Evolutionary conservation across 1,140 invertebrate genomes (phyloP).

Genomic region (Argopecten irradians): DNA sequence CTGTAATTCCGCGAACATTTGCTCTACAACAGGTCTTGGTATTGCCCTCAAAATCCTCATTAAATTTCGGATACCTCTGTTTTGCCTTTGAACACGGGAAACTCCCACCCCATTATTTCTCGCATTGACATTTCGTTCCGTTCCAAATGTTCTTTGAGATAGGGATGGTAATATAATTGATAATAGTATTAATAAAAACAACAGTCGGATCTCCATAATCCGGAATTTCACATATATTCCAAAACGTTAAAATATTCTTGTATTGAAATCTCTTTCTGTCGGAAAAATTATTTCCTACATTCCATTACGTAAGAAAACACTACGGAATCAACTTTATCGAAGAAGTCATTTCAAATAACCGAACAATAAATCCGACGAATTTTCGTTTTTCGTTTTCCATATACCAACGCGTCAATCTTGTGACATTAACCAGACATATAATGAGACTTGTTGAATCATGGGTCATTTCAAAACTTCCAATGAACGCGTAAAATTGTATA

Average conservation of each 20-base stretch:
- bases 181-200: neutral
- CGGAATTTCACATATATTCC: neutral
- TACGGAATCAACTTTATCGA: neutral
- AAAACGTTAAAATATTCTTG: neutral
- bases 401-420: neutral
- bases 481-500: too few species aligned
- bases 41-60: neutral
- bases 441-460: too few species aligned
- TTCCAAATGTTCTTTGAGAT: neutral
- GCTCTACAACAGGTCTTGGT: neutral
- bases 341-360: neutral
- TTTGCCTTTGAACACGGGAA: neutral
- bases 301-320: neutral
- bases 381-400: neutral
- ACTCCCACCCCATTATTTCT: neutral
- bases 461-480: too few species aligned
- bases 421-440: too few species aligned
- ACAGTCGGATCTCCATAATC: neutral
- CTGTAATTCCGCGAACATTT: neutral
- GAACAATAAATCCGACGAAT: neutral
- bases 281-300: neutral
- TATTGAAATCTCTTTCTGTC: neutral
- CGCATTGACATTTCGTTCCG: neutral
- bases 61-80: neutral
- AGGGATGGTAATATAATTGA: neutral